Conservation (phyloP, 2,797 vertebrate species). For the Pyrocephalus nanus region DNA sequence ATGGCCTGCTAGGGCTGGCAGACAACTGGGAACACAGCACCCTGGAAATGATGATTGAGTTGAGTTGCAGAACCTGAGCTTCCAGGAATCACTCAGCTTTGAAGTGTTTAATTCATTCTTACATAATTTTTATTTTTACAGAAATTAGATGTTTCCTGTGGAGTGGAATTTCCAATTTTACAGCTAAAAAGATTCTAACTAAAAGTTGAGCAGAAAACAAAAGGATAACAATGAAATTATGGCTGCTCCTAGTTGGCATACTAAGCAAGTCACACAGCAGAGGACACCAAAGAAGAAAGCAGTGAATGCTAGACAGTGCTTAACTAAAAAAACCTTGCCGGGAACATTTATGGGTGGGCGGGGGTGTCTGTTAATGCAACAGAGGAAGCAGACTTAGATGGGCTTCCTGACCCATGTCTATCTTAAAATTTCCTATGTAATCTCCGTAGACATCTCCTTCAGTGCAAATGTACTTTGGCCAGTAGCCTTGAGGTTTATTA, state of each 20-base stretch:
- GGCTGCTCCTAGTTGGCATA: not conserved
- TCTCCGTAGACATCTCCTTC: slow-evolving; percentile 64
- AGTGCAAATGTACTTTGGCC: slow-evolving; percentile 70
- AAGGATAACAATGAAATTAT: not conserved
- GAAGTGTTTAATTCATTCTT: not conserved
- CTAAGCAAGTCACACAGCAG: not conserved
- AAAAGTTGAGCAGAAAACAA: not conserved
- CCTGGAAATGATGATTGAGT: not conserved
- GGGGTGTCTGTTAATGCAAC: not conserved
- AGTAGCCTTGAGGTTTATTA: slow-evolving; percentile 73
- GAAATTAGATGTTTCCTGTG: not conserved
- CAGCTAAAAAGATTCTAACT: not conserved
- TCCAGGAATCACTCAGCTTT: not conserved
- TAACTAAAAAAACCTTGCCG: not conserved
- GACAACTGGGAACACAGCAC: not conserved
- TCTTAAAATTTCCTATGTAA: slow-evolving; percentile 75
- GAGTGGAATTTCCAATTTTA: not conserved
- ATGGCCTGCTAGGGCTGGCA: not conserved
- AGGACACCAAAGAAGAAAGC: not conserved
- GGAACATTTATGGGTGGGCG: not conserved
- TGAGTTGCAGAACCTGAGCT: not conserved
- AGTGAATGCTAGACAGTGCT: not conserved
- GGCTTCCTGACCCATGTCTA: slow-evolving; percentile 62
- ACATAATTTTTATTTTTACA: not conserved
- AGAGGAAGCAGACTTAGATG: slow-evolving; percentile 60